Base-by-base conservation (phyloP, 2,797 vertebrate species). In the Podargus strigoides region DNA sequence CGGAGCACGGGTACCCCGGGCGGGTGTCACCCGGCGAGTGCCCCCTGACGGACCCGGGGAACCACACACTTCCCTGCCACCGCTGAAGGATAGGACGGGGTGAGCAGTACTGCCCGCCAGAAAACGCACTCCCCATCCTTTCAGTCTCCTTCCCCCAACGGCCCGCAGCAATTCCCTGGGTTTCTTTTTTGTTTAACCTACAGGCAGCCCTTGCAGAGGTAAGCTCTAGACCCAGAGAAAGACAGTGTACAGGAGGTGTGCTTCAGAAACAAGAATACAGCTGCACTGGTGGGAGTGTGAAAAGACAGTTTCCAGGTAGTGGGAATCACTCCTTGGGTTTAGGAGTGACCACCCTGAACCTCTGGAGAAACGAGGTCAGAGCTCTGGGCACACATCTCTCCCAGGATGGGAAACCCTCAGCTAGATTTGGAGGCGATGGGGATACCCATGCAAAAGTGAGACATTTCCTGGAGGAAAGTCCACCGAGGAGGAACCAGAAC, bases 211-310 rank as follows among this genome's bases (percentile, higher is more conserved):
- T 15, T 20, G 42, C 28, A 7, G 20, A 20, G 42, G 30, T 5
- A 24, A 0, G 0, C 15, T 32, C 15, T 30, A 36, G 24, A 5
- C 9, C 10, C 1, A 6, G 13, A 32, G 22, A 34, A 32, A 14
- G 26, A 41, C 28, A 18, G 14, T 2, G 9, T 24, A 18, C 22
- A 34, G 16, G 22, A 58, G 21, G 15, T 46, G 34, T 30, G 42
- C 49, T 34, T 44, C 14, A 34, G 66, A 56, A 90, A 41, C 1
- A 9, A 52, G 58, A 34, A 59, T 14, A 12, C 19, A 81, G 22
- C 49, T 63, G 26, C 16, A 1, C 34, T 30, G 34, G 12, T 2
- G 6, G 20, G 49, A 66, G 41, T 18, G 50, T 70, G 44, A 59
- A 75, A 85, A n/a, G n/a, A 15, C 14, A 10, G 19, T 49, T 73